Base-by-base conservation (phyloP, 2,888 invertebrate species). In the Eremobia ochroleuca region DNA sequence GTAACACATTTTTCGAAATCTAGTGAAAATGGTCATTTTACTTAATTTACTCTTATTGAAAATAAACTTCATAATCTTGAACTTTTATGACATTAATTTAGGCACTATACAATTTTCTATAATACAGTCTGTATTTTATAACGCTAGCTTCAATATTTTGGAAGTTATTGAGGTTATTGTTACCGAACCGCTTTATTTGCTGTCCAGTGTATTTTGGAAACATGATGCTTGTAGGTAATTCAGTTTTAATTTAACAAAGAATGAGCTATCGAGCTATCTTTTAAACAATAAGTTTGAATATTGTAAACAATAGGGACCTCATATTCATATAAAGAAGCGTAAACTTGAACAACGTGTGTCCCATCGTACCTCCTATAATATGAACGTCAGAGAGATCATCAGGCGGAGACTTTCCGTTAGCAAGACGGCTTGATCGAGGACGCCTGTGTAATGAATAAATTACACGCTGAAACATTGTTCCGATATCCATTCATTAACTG, bases 381-480 rank as follows among this genome's bases (percentile, higher is more conserved):
- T 77, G 82, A 89, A 90, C 92, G 91, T 92, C 91, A 92, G 84
- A 89, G 90, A 93, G 91, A 92, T 93, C 93, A 94, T 93, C 93
- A 92, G 87, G 91, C 93, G 94, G 95, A 95, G 95, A 95, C 94
- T 95, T 96, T 96, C 96, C 95, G 94, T 92, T 94, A 92, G 89
- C 90, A 90, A 90, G 89, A 86, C 91, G 92, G 88, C 86, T 92
- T 95, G 95, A 96, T 95, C 95, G 96, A 96, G 96, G 96, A 95
- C 96, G 95, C 91, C 94, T 95, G 96, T 94, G 94, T 96, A 95
- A 96, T 96, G 96, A 96, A 97, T 96, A 97, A 96, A 96, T 96
- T 96, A 96, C 96, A 96, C 95, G 96, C 96, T 96, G 95, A 95
- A 96, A 96, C 95, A 96, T 96, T 96, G 96, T 96, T 93, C 94